Evolutionary conservation across 2,113 vertebrate genomes (phyloP), one percentile per base, ranked within the genome.

Genomic region (Dissostichus mawsoni): DNA sequence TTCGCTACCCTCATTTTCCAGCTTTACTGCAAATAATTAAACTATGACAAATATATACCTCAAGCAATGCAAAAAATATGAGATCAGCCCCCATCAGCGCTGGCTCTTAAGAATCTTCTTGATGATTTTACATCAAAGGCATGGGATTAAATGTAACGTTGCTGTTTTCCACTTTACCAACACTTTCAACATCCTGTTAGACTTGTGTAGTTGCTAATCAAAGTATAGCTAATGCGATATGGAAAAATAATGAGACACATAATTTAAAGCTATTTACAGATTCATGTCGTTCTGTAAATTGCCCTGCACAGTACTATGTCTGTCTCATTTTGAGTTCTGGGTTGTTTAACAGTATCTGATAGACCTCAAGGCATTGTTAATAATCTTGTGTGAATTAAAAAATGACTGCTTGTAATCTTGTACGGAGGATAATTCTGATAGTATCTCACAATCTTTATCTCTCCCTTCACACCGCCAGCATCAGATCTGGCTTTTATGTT

Each of bases 1-100:
- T 88, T 77, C 44, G 2, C 78, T 67, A 51, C 72, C 80, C 67
- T 80, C 20, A 2, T 67, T 77, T 69, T 56, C 23, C 0, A 82
- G 81, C 88, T 88, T 85, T 87, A 80, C 12, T 14, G 74, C 68
- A 84, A 86, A 88, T 84, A 88, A 89, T 92, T 85, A 86, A 87
- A 85, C 81, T 71, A 80, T 83, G 74, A 81, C 72, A 78, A 90
- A 90, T 53, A 57, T 48, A 63, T 74, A 87, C 75, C 73, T 68
- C 9, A 4, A 82, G 78, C 67, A 2, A 77, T 77, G 16, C n/a
- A 67, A 56, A 69, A 78, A 18, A 2, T 11, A 69, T 12, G 65
- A 65, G 63, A 69, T 61, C 48, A 11, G 10, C 8, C 20, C 16
- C 29, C 48, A 14, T 82, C 67, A 69, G n/a, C 64, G 50, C 20